Evolutionary conservation across 2,113 vertebrate species (phyloP).

Genomic region (Muscicapa adusta): DNA sequence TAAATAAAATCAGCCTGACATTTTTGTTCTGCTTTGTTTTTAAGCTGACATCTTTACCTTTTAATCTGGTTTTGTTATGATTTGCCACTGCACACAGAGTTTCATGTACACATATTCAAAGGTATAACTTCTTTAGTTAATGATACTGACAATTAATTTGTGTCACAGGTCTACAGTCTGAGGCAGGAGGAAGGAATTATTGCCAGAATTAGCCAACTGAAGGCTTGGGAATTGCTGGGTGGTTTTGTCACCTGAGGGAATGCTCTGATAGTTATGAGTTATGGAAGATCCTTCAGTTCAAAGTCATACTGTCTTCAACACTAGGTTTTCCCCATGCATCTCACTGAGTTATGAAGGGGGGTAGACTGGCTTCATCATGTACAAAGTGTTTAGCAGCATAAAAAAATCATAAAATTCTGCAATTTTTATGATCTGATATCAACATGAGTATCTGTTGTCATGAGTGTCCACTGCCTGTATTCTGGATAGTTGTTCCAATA

Average conservation of each 20-base stretch:
- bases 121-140: neutral
- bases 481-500: neutral
- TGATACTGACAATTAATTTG: neutral
- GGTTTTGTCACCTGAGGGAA: neutral
- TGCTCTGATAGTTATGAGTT: neutral
- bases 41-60: neutral
- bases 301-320: neutral
- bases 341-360: neutral
- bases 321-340: neutral
- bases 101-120: neutral
- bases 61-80: neutral
- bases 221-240: neutral
- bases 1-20: neutral
- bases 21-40: neutral
- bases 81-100: neutral
- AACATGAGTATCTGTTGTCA: neutral
- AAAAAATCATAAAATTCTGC: neutral
- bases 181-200: neutral
- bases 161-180: neutral
- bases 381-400: neutral
- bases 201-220: accelerated
- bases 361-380: neutral
- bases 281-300: neutral
- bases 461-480: neutral
- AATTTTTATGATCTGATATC: neutral